Percentiles rank a stretch among this genome's conserved stretches.
phyloP scores from a whole-genome alignment of 2,113 vertebrate species.

The Callipepla squamata region DNA sequence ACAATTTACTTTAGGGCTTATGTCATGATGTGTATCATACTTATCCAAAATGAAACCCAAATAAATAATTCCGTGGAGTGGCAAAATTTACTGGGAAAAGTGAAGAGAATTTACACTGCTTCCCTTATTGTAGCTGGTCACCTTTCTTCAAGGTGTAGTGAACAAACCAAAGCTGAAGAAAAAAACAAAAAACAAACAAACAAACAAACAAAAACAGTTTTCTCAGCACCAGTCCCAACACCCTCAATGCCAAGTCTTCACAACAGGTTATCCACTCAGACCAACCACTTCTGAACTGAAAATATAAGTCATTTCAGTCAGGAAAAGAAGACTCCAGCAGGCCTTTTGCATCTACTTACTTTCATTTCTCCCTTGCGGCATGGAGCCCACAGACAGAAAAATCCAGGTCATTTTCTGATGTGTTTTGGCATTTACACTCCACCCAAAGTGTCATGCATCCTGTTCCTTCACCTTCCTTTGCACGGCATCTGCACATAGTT shows the following conservation, averaged over 20 bases:
- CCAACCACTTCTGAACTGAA: neutral
- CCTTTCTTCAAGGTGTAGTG: neutral
- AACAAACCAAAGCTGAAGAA: neutral
- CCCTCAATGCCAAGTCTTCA: neutral
- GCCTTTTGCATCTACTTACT: neutral
- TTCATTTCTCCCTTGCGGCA: neutral
- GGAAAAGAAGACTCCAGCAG: neutral
- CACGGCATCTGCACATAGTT: neutral
- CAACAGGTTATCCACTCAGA: neutral
- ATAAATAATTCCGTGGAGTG: slow-evolving; percentile 57
- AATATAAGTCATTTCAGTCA: neutral
- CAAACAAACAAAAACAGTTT: neutral
- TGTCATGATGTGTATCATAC: slow-evolving; percentile 43
- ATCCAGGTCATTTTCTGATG: neutral
- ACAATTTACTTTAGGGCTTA: slow-evolving; percentile 45
- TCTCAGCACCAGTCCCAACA: fast-evolving
- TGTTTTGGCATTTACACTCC: neutral
- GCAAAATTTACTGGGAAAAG: slow-evolving; percentile 41
- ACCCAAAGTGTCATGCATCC: neutral
- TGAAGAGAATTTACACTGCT: slow-evolving; percentile 27
- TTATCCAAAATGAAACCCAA: slow-evolving; percentile 46
- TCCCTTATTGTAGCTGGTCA: neutral
- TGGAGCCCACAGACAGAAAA: neutral
- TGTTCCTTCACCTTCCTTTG: neutral
- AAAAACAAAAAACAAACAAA: too few species aligned